Percentiles rank a stretch among this genome's conserved stretches.
These are phyloP conservation scores for Bucco capensis DNA, from an alignment of 2,113 vertebrate genomes.

Conservation along the genomic window DNA sequence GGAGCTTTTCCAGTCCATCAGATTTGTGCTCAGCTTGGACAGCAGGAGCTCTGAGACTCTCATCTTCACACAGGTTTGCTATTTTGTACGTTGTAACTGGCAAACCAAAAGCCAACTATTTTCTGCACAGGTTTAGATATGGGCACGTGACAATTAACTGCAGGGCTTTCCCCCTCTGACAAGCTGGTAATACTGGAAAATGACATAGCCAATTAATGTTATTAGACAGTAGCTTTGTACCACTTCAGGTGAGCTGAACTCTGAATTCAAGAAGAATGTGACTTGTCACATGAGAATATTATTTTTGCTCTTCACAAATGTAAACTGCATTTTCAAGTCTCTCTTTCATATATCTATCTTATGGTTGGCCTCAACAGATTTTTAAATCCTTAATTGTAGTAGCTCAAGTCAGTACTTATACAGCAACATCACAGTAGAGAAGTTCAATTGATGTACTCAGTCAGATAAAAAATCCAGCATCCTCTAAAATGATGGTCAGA, in stretches of 20 bases:
- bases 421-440: background rate
- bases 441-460: background rate
- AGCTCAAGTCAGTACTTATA: background rate
- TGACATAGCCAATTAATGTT: no score
- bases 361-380: background rate
- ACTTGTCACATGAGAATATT: background rate
- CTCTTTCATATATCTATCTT: background rate
- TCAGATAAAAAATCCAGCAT: background rate
- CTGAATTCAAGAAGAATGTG: background rate
- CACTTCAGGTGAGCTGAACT: background rate
- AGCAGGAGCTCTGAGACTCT: constrained; percentile 94
- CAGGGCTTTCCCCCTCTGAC: background rate
- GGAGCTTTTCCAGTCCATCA: constrained; percentile 97
- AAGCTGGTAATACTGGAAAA: background rate
- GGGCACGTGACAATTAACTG: background rate
- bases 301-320: background rate
- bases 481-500: background rate
- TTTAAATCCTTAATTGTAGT: background rate
- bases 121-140: background rate
- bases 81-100: background rate
- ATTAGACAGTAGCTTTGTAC: background rate
- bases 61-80: constrained; percentile 92
- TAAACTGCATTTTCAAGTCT: background rate
- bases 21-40: constrained; percentile 95
- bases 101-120: background rate